Conservation (phyloP, 2,888 invertebrate genomes). For the Tolmerus cingulatus region DNA sequence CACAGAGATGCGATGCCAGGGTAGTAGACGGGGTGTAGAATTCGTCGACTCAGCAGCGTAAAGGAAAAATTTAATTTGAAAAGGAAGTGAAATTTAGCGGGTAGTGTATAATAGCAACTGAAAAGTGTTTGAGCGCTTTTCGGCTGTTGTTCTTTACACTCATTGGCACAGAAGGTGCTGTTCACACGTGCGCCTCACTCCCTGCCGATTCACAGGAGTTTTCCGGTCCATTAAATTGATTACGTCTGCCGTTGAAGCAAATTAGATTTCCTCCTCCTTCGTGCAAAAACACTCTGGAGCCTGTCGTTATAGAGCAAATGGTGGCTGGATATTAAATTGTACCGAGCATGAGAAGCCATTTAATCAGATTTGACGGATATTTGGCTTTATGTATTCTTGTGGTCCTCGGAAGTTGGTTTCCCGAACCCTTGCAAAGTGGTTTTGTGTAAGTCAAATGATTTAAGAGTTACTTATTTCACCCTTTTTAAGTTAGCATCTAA, state of each 20-base stretch:
- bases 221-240: constrained; percentile 27
- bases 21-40: not conserved
- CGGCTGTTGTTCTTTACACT: not conserved
- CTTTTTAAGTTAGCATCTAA: no score
- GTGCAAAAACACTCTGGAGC: not conserved
- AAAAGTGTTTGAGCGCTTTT: not conserved
- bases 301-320: not conserved
- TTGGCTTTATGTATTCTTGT: not conserved
- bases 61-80: constrained; percentile 18
- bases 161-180: not conserved
- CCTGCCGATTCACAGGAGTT: not conserved
- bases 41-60: not conserved
- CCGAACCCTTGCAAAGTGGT: not conserved
- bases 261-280: not conserved
- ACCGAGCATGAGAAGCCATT: not conserved
- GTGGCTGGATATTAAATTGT: not conserved
- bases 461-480: not conserved
- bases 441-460: not conserved
- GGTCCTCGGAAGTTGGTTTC: not conserved
- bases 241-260: constrained; percentile 6
- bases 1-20: not conserved
- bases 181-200: not conserved
- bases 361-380: not conserved
- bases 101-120: not conserved
- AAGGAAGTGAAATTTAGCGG: not conserved